These are phyloP conservation scores for Salvelinus sp. DNA, from an alignment of 2,113 vertebrate species.

Conservation along the genomic window DNA sequence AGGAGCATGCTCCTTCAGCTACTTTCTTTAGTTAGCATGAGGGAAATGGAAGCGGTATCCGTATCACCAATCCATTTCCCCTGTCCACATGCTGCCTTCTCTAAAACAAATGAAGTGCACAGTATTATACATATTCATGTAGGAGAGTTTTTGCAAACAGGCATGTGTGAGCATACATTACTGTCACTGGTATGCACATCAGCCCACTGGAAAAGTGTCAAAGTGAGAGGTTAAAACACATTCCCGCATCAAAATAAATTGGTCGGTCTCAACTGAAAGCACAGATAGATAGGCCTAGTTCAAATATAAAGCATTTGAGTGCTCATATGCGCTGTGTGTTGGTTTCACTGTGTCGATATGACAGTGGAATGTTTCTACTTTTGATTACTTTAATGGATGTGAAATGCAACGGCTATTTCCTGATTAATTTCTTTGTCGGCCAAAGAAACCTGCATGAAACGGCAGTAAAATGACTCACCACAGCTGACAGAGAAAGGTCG, in stretches of 20 bases:
- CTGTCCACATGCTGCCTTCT: neutral
- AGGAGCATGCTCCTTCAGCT: neutral
- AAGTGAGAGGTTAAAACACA: constrained; percentile 9
- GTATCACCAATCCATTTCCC: constrained; percentile 3
- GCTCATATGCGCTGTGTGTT: neutral
- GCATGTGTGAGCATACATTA: constrained; percentile 5
- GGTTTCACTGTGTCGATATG: constrained; percentile 8
- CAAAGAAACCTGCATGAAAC: neutral
- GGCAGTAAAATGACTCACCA: constrained; percentile 7
- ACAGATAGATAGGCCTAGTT: constrained; percentile 8
- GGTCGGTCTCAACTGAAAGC: neutral
- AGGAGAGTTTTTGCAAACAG: constrained; percentile 7
- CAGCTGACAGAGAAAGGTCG: neutral
- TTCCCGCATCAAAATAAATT: constrained; percentile 4
- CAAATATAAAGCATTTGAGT: neutral
- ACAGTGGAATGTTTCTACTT: neutral
- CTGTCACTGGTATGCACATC: constrained; percentile 1
- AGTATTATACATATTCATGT: neutral
- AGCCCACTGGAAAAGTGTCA: neutral
- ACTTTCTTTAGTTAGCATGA: neutral
- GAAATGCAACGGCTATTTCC: neutral
- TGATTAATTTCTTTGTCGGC: constrained; percentile 6
- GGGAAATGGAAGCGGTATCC: neutral
- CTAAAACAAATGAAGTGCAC: neutral
- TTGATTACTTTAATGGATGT: constrained; percentile 4